Base-by-base conservation (phyloP, 2,113 vertebrate genomes). In the Ptyas mucosa region DNA sequence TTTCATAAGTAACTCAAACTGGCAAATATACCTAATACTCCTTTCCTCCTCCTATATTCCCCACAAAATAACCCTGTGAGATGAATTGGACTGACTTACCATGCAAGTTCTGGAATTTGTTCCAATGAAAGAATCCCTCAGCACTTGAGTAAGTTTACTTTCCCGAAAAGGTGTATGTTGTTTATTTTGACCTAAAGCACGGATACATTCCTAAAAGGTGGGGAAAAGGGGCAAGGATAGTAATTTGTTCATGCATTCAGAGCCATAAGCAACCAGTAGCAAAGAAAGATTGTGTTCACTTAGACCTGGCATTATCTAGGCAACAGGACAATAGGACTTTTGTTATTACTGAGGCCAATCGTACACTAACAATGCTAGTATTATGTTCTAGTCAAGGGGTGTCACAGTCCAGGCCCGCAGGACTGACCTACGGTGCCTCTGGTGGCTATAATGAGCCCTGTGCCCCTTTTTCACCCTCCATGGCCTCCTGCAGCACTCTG, bases 61-160 rank as follows among this genome's bases (percentile, higher is more conserved):
- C 29, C 64, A 69, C 29, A 69, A n/a, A 69, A n/a, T 4, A 15
- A 69, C 29, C 29, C 64, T 69, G 64, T 34, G 64, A n/a, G 12
- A 69, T 69, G 12, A 69, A 69, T 18, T 69, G 29, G 29, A 69
- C 64, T 69, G 29, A 15, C 97, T 97, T 97, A 99, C 99, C 99
- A 99, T 99, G 96, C 99, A 99, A 12, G 99, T 99, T 95, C 97
- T 98, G 2, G 99, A 99, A 94, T 99, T 99, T 90, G 98, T 97
- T 90, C 99, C 99, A 14, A 99, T 99, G 95, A 99, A 99, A 54
- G 99, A 99, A 95, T 99, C 99, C 93, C 99, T 97, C 24, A 99
- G 98, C 88, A 99, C 99, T 95, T 99, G 99, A 10, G 99, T 99
- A 92, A 99, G 98, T 95, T 99, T 99, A 97, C 99, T 99, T 97